Evolutionary conservation across 2,113 vertebrate genomes (phyloP), one percentile per base, ranked within the genome.

Genomic region (Ginglymostoma cirratum): DNA sequence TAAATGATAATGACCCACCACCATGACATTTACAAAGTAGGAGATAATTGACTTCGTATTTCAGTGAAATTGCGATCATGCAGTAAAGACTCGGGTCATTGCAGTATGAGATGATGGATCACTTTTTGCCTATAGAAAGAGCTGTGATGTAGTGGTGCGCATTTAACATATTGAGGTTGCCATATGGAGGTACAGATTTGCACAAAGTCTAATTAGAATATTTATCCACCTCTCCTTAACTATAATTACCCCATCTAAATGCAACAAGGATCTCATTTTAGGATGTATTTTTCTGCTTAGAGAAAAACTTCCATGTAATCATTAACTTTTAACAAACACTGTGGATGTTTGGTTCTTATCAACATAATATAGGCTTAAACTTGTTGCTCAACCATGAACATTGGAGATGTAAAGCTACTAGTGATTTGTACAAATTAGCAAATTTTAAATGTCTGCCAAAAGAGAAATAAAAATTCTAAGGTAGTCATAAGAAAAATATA

Each of bases 11-110:
- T 93, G 89, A 92, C 89, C 89, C 61, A 72, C 42, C 24, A 48
- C 38, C 67, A 72, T 95, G 69, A 95, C 69, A 72, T 95, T 95
- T 95, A 72, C 67, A 70, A 95, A 93, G 42, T 52, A 95, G 67
- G 67, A 76, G 94, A 48, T 95, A 95, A 95, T 76, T 95, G 94
- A 95, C 94, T 95, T 72, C 72, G 67, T 72, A 95, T 95, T 95
- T 72, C 67, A 48, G 94, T 95, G 23, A 95, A 72, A 95, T 95
- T 95, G 42, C 94, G 17, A 52, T 67, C 94, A 95, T 48, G 61
- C 89, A 67, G 61, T 93, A 93, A 93, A 93, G 67, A 95, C 94
- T 52, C 5, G 94, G 94, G 94, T 95, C 94, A 95, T 76, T 14
- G 67, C 42, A 76, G 67, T 72, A 76, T 38, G 27, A 72, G 94